These are phyloP conservation scores for Pelosia muscerda DNA, from an alignment of 2,888 invertebrate genomes.

Conservation along the genomic window DNA sequence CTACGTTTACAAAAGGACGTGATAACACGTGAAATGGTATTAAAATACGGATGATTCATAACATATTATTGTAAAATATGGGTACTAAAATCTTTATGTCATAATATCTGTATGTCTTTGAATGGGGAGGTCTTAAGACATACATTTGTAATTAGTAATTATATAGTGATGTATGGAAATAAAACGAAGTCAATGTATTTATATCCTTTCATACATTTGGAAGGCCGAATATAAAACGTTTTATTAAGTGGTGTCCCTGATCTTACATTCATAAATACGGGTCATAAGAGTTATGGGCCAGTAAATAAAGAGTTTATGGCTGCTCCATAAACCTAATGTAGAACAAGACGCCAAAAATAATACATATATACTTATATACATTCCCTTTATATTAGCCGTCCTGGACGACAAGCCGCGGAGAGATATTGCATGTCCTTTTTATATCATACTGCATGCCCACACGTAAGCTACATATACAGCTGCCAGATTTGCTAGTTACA, in stretches of 20 bases:
- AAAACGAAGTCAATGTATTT: neutral
- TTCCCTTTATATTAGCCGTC: neutral
- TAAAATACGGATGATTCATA: neutral
- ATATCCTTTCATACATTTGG: neutral
- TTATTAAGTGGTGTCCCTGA: neutral
- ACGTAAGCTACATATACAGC: no score
- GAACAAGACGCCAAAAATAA: neutral
- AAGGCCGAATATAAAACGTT: neutral
- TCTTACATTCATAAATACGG: conserved; percentile 1
- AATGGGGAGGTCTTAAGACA: no score
- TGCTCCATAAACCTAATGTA: neutral
- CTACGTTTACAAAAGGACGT: neutral
- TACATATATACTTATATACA: neutral
- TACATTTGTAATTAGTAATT: no score
- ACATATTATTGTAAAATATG: neutral
- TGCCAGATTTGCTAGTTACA: no score
- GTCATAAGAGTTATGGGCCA: neutral
- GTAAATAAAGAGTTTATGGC: neutral
- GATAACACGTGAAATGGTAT: neutral
- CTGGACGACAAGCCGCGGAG: neutral
- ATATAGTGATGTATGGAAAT: neutral
- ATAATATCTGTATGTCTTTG: no score
- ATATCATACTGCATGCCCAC: no score
- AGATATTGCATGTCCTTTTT: neutral
- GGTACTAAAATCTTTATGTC: neutral